Conservation (phyloP, 2,888 invertebrate genomes). For the Drosophila mayaguana region DNA sequence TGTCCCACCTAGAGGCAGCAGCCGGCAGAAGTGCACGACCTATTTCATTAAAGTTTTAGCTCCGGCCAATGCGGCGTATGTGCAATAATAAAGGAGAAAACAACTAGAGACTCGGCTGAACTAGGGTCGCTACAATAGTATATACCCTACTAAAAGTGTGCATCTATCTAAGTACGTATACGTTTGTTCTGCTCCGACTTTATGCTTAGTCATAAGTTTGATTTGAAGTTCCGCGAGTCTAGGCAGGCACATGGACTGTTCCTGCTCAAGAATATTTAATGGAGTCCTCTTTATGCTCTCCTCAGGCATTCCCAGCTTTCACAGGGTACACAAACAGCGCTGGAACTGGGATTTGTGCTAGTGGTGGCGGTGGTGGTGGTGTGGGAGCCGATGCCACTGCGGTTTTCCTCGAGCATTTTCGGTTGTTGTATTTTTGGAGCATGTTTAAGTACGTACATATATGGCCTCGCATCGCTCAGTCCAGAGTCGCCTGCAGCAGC, state of each 20-base stretch:
- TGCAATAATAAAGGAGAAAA: slow-evolving; percentile 40
- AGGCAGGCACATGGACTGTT: no score
- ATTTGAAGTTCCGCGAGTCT: no score
- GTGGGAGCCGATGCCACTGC: slow-evolving; percentile 2
- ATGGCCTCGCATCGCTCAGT: slow-evolving; percentile 28
- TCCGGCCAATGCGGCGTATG: slow-evolving; percentile 49
- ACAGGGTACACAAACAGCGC: slow-evolving; percentile 3
- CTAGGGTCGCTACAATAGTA: no score
- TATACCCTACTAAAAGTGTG: background rate
- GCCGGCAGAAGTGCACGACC: slow-evolving; percentile 31
- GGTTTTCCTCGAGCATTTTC: slow-evolving; percentile 22
- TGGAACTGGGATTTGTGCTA: background rate
- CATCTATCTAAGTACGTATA: no score
- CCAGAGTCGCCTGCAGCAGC: slow-evolving; percentile 9
- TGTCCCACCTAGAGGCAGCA: slow-evolving; percentile 20
- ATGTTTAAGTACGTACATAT: slow-evolving; percentile 37
- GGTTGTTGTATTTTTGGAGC: slow-evolving; percentile 47
- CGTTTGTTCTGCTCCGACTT: no score
- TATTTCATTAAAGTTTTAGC: slow-evolving; percentile 65
- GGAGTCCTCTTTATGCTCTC: background rate
- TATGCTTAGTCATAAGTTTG: no score
- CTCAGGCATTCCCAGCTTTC: background rate
- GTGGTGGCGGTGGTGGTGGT: background rate
- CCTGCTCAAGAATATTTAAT: no score
- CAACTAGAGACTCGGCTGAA: background rate